These are phyloP conservation scores for Fistularia tabacaria DNA, from an alignment of 2,797 vertebrate genomes.

Conservation along the genomic window DNA sequence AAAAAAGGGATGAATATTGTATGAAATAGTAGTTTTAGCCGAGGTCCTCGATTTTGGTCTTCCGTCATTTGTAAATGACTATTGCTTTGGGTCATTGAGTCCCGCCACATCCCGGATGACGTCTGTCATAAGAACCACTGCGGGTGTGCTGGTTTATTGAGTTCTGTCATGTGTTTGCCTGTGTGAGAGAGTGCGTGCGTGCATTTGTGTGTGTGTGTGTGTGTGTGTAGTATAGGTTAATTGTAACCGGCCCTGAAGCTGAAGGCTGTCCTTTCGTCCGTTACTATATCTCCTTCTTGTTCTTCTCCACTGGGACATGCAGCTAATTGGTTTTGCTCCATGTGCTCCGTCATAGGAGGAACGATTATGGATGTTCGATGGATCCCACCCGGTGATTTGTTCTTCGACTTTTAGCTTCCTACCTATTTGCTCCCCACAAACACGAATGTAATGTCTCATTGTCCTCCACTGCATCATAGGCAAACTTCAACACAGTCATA, in stretches of 20 bases:
- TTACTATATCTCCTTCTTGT: slow-evolving; percentile 52
- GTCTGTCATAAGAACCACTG: slow-evolving; percentile 22
- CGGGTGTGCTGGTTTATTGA: slow-evolving; percentile 22
- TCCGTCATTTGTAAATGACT: too few relatives aligned
- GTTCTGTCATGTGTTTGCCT: slow-evolving; percentile 12
- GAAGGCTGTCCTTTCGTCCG: slow-evolving; percentile 51
- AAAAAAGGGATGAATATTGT: slow-evolving; percentile 5
- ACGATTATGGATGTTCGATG: slow-evolving; percentile 53
- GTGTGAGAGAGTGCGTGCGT: slow-evolving; percentile 9
- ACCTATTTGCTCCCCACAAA: slow-evolving; percentile 2
- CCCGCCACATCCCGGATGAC: too few relatives aligned
- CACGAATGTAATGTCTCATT: neutral
- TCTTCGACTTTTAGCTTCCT: slow-evolving; percentile 13
- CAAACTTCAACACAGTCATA: neutral
- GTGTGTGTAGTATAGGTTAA: slow-evolving; percentile 55
- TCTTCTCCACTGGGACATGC: slow-evolving; percentile 60
- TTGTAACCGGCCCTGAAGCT: slow-evolving; percentile 63
- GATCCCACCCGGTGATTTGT: slow-evolving; percentile 23
- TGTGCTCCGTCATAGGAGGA: slow-evolving; percentile 55
- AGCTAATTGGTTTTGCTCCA: slow-evolving; percentile 67
- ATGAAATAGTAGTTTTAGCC: slow-evolving; percentile 11
- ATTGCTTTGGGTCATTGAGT: too few relatives aligned
- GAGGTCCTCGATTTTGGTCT: too few relatives aligned
- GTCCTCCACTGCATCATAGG: neutral
- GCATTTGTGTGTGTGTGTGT: slow-evolving; percentile 13